These are phyloP conservation scores for Meriones psammophilus DNA, from an alignment of 2,797 vertebrate species.

Conservation along the genomic window DNA sequence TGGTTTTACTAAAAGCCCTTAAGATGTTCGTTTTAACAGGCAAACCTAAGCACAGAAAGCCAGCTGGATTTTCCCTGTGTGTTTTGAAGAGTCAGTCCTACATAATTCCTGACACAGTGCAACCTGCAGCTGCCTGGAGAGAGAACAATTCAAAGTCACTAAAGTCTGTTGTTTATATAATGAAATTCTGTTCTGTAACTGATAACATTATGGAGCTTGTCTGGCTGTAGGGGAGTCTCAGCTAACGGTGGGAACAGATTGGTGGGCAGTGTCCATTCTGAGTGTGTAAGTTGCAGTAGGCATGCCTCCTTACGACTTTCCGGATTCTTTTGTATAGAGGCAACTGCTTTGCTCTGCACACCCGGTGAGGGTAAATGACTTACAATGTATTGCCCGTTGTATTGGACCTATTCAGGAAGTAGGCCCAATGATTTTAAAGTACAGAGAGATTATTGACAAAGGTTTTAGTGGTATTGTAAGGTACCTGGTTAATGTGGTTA, in stretches of 20 bases:
- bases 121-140: slow-evolving; percentile 54
- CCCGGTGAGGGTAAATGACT: not conserved
- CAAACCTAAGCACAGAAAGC: slow-evolving; percentile 56
- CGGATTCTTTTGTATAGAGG: not conserved
- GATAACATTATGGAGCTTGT: not conserved
- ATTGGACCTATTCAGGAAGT: not conserved
- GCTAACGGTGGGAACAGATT: slow-evolving; percentile 8
- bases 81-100: slow-evolving; percentile 63
- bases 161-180: slow-evolving; percentile 8
- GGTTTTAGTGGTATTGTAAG: not conserved
- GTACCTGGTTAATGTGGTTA: not conserved
- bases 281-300: not conserved
- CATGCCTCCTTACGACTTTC: not conserved
- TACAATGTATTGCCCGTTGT: not conserved
- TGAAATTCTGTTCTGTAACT: slow-evolving; percentile 13
- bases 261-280: not conserved
- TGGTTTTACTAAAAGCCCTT: slow-evolving; percentile 67
- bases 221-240: not conserved
- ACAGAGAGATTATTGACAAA: not conserved
- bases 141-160: slow-evolving; percentile 22
- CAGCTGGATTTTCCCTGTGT: slow-evolving; percentile 34
- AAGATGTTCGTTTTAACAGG: slow-evolving; percentile 80
- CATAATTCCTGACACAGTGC: slow-evolving; percentile 41
- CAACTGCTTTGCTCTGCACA: not conserved
- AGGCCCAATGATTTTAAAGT: not conserved